These are phyloP conservation scores for Atherix ibis DNA, from an alignment of 2,888 invertebrate species.

Conservation along the genomic window DNA sequence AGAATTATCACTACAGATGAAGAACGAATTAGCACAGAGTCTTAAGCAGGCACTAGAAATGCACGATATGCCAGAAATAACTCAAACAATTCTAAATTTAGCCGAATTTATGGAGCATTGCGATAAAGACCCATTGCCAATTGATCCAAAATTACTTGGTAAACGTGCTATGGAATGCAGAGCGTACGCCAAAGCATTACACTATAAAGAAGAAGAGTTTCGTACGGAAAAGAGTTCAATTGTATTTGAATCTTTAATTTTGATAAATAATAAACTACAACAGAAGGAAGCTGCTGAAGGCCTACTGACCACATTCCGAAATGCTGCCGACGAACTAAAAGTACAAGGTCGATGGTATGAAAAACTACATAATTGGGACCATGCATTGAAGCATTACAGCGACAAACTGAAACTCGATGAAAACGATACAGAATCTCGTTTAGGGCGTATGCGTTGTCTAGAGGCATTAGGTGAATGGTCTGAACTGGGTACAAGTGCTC, in stretches of 20 bases:
- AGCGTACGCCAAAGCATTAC: slow-evolving; percentile 47
- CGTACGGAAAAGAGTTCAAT: slow-evolving; percentile 65
- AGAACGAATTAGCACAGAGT: slow-evolving; percentile 70
- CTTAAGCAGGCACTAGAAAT: slow-evolving; percentile 81
- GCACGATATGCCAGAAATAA: slow-evolving; percentile 88
- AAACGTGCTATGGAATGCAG: slow-evolving; percentile 91
- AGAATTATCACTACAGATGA: slow-evolving; percentile 60
- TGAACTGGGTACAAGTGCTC: slow-evolving; percentile 65
- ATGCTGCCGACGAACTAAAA: slow-evolving; percentile 42
- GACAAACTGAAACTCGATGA: slow-evolving; percentile 50
- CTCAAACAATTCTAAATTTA: slow-evolving; percentile 89
- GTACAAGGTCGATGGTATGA: slow-evolving; percentile 92
- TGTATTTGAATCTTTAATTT: slow-evolving; percentile 84
- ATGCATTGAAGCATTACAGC: slow-evolving; percentile 76
- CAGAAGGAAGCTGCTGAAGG: slow-evolving; percentile 98
- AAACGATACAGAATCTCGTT: slow-evolving; percentile 58
- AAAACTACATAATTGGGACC: slow-evolving; percentile 97
- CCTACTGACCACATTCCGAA: slow-evolving; percentile 64
- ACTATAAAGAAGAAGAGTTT: slow-evolving; percentile 82
- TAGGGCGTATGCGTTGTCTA: slow-evolving; percentile 88
- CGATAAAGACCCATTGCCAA: slow-evolving; percentile 84
- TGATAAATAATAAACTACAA: slow-evolving; percentile 95
- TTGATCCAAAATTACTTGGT: slow-evolving; percentile 74
- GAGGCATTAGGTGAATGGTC: slow-evolving; percentile 97
- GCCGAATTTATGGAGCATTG: slow-evolving; percentile 99